Conservation (phyloP, 1,140 invertebrate species). For the Chrysopa pallens region DNA sequence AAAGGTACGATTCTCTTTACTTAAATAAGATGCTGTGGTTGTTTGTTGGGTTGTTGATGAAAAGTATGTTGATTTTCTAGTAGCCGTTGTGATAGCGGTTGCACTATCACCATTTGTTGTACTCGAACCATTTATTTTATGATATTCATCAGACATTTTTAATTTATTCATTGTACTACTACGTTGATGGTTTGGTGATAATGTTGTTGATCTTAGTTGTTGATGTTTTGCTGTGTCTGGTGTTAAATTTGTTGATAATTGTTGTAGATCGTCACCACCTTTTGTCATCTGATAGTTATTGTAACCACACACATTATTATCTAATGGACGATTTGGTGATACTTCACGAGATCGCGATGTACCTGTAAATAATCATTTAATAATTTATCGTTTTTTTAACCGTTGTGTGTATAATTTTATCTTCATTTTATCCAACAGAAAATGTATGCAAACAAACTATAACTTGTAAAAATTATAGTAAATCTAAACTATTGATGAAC, state of each 20-base stretch:
- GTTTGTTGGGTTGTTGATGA: too few species aligned
- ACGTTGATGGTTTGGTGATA: background rate
- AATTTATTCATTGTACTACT: background rate
- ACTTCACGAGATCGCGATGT: conserved; percentile 34
- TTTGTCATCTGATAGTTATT: conserved; percentile 28
- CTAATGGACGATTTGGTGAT: conserved; percentile 39
- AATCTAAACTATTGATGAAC: too few species aligned
- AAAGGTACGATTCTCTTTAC: background rate
- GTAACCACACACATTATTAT: conserved; percentile 35
- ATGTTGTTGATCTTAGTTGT: background rate
- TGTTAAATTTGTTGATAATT: background rate
- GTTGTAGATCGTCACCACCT: too few species aligned
- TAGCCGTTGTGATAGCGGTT: background rate
- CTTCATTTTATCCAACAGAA: too few species aligned
- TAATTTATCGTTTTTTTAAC: too few species aligned
- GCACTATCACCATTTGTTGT: background rate
- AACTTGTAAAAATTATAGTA: too few species aligned
- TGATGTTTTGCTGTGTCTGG: background rate
- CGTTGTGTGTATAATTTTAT: too few species aligned
- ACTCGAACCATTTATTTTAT: background rate
- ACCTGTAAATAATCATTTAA: too few species aligned
- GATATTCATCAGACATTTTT: background rate
- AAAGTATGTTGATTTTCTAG: too few species aligned
- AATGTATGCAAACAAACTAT: too few species aligned
- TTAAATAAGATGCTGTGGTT: background rate